A percentile compares a stretch with the other conserved stretches of the same genome.
Conservation (phyloP, 2,888 invertebrate species). For the Cephus nigrinus region DNA sequence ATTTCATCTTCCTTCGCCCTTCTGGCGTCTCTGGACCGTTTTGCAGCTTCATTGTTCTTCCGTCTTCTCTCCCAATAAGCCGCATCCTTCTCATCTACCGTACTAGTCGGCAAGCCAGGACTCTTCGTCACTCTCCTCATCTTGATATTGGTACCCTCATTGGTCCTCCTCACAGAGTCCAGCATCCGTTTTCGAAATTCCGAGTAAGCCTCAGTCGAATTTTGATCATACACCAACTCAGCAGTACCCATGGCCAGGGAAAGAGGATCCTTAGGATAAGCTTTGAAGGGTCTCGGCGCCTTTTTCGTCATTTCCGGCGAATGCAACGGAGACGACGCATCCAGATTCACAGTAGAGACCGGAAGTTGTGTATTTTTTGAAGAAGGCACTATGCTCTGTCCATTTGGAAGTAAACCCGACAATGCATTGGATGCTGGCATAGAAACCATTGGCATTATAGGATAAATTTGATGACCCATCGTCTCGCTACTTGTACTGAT, state of each 20-base stretch:
- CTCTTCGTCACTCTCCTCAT: slow-evolving; percentile 70
- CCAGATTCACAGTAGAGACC: slow-evolving; percentile 20
- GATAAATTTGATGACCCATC: slow-evolving; percentile 16
- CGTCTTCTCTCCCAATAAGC: slow-evolving; percentile 88
- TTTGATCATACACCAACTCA: slow-evolving; percentile 69
- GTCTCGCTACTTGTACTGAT: neutral
- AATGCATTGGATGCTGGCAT: neutral
- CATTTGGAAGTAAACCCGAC: neutral
- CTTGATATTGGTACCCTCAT: slow-evolving; percentile 76
- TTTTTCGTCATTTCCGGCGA: slow-evolving; percentile 60
- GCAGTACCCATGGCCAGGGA: slow-evolving; percentile 70
- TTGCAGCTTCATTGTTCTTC: slow-evolving; percentile 95
- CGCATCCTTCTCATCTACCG: slow-evolving; percentile 73
- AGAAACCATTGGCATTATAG: slow-evolving; percentile 23
- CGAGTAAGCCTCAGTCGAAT: slow-evolving; percentile 76
- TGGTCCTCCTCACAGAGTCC: slow-evolving; percentile 74
- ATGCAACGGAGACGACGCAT: neutral
- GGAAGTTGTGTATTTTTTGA: slow-evolving; percentile 21
- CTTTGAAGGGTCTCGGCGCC: slow-evolving; percentile 74
- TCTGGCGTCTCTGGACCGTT: slow-evolving; percentile 90
- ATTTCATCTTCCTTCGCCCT: slow-evolving; percentile 92
- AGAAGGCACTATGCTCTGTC: neutral
- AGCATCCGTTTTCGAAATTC: slow-evolving; percentile 78
- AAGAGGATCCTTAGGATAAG: slow-evolving; percentile 78
- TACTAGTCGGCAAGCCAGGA: slow-evolving; percentile 40